Evolutionary conservation across 2,113 vertebrate species (phyloP).

Genomic region (Carettochelys insculpta): DNA sequence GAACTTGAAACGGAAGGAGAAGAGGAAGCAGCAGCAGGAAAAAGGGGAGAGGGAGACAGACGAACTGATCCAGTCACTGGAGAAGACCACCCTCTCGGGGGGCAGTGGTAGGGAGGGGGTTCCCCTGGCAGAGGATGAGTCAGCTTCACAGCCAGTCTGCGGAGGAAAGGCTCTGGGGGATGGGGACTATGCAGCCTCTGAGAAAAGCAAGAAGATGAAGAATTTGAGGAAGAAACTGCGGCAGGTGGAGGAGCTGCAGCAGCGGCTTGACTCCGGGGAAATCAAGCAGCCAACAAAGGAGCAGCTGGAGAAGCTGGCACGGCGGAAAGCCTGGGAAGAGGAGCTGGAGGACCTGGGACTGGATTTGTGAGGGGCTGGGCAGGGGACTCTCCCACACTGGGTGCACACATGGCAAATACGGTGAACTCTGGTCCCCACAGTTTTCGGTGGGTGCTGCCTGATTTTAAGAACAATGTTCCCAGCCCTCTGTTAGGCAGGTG

Average conservation of each 20-base stretch:
- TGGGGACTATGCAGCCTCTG: slow-evolving; percentile 43
- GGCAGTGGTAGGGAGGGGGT: neutral
- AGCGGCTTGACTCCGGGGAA: slow-evolving; percentile 88
- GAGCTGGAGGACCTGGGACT: slow-evolving; percentile 85
- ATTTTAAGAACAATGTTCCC: slow-evolving; percentile 33
- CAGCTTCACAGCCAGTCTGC: neutral
- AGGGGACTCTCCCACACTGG: slow-evolving; percentile 3
- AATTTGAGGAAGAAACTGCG: slow-evolving; percentile 93
- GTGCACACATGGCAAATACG: slow-evolving; percentile 36
- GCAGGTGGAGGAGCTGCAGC: slow-evolving; percentile 91
- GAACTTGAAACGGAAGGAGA: slow-evolving; percentile 95
- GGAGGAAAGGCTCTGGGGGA: slow-evolving; percentile 19
- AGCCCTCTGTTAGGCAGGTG: slow-evolving; percentile 28
- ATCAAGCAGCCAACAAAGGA: slow-evolving; percentile 86
- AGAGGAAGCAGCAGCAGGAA: slow-evolving; percentile 87
- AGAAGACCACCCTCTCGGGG: slow-evolving; percentile 71
- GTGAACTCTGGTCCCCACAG: slow-evolving; percentile 16
- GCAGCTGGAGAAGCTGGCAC: slow-evolving; percentile 90
- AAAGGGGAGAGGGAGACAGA: slow-evolving; percentile 76
- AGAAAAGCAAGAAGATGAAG: slow-evolving; percentile 89
- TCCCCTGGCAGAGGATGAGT: slow-evolving; percentile 14
- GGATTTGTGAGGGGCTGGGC: slow-evolving; percentile 73
- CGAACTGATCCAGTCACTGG: slow-evolving; percentile 74
- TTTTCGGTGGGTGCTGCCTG: slow-evolving; percentile 21
- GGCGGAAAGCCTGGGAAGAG: slow-evolving; percentile 79